Evolutionary conservation across 2,113 vertebrate species (phyloP), one percentile per base, ranked within the genome.

Genomic region (Barnardius zonarius): DNA sequence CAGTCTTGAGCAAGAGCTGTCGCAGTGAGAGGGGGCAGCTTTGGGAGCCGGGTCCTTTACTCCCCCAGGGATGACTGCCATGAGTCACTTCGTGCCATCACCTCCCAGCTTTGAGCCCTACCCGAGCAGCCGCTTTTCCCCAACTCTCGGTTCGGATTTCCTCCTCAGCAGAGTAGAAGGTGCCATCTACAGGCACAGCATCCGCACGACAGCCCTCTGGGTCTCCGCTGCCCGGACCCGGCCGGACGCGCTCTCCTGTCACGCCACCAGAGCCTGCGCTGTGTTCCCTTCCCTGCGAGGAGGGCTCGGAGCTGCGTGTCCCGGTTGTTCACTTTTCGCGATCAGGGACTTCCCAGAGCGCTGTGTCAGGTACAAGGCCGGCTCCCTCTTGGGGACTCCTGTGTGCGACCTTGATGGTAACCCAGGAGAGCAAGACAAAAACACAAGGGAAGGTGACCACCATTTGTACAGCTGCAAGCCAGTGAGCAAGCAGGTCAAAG

Each of bases 141-240:
- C 43, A 10, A 1, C 14, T 9, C 17, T 7, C 18, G 0, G 8
- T 17, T 54, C 13, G 10, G 7, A n/a, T 17, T n/a, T 6, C 28
- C 24, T 22, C 70, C 41, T 48, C 67, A 88, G 62, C 64, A 91
- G 86, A 97, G 95, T 20, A 93, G 33, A 92, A 97, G 79, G 79
- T 89, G 96, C 95, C 97, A 97, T 88, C 97, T 97, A 76, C 93
- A 97, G 97, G 97, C 95, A 7, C 44, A 77, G 61, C 37, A 19
- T 9, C 86, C 17, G 5, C 49, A 88, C 18, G 17, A 19, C 78
- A 57, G 49, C 57, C 30, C 13, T 18, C 31, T 7, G 54, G 8
- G 2, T 12, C 11, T 46, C 46, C 27, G 24, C 46, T 17, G 43
- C 41, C 25, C 69, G 5, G 24, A 23, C 33, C 6, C 0, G 18